Conservation (phyloP, 2,888 invertebrate genomes). For the Incurvaria masculella region DNA sequence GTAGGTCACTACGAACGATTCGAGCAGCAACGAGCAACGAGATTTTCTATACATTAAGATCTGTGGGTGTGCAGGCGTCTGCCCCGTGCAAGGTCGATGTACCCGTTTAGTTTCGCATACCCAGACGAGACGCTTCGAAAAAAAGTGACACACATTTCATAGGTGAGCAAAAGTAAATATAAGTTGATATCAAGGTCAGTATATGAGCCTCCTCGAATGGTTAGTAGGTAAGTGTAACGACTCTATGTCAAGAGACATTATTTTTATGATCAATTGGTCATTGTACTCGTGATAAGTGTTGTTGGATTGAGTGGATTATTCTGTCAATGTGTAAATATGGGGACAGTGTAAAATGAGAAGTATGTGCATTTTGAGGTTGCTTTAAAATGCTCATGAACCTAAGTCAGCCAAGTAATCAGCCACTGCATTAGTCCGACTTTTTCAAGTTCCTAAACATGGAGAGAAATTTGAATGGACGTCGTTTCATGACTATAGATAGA, state of each 20-base stretch:
- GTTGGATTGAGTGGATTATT: conserved; percentile 45
- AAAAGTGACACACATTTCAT: not conserved
- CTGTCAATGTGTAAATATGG: too few relatives aligned
- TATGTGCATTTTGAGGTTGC: too few relatives aligned
- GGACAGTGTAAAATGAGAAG: too few relatives aligned
- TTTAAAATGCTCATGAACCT: too few relatives aligned
- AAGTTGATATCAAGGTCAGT: not conserved
- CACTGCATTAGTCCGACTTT: too few relatives aligned
- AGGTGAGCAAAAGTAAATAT: not conserved
- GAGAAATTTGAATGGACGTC: too few relatives aligned
- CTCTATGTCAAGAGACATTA: too few relatives aligned
- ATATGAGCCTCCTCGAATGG: too few relatives aligned
- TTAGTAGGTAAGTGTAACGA: too few relatives aligned
- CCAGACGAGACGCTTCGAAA: conserved; percentile 34
- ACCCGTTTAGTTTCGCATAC: conserved; percentile 49
- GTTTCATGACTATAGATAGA: too few relatives aligned
- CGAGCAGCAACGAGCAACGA: conserved; percentile 26
- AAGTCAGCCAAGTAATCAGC: too few relatives aligned
- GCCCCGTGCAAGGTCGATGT: conserved; percentile 43
- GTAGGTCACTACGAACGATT: conserved; percentile 49
- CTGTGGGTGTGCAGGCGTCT: conserved; percentile 33
- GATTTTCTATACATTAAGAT: conserved; percentile 31
- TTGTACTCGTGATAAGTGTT: conserved; percentile 50
- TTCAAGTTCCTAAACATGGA: too few relatives aligned
- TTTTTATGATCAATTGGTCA: conserved; percentile 52